A percentile compares a stretch with the other conserved stretches of the same genome.
phyloP scores from a whole-genome alignment of 2,113 vertebrate species.

The Colossoma macropomum region DNA sequence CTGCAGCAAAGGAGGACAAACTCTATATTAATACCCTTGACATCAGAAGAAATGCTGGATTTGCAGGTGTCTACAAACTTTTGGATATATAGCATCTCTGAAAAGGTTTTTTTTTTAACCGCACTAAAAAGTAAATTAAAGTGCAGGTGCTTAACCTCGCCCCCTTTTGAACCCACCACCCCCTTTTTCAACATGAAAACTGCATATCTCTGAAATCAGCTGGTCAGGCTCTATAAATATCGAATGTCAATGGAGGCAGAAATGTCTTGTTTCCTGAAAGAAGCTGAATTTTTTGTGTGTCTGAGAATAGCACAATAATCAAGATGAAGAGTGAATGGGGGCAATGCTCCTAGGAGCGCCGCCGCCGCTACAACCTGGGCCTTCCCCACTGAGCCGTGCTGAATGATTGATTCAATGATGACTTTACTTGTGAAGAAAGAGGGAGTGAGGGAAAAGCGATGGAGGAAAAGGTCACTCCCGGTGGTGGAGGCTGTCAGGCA shows the following conservation, averaged over 20 bases:
- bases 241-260: background rate
- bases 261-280: background rate
- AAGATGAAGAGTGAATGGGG: slow-evolving; percentile 29
- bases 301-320: slow-evolving; percentile 28
- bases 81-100: background rate
- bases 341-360: background rate
- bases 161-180: background rate
- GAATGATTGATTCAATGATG: slow-evolving; percentile 26
- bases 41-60: background rate
- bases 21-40: too few species aligned
- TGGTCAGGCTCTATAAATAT: background rate
- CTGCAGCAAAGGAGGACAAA: too few species aligned
- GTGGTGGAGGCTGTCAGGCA: slow-evolving; percentile 49
- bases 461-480: slow-evolving; percentile 54
- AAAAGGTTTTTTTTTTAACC: background rate
- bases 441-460: background rate
- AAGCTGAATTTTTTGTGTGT: background rate
- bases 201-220: slow-evolving; percentile 21
- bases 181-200: background rate
- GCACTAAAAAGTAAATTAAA: background rate
- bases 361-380: slow-evolving; percentile 1
- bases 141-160: background rate
- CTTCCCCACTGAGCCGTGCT: slow-evolving; percentile 13
- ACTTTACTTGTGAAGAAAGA: slow-evolving; percentile 36
- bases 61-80: background rate